Conservation (phyloP, 2,113 vertebrate genomes). For the Seriola aureovittata region DNA sequence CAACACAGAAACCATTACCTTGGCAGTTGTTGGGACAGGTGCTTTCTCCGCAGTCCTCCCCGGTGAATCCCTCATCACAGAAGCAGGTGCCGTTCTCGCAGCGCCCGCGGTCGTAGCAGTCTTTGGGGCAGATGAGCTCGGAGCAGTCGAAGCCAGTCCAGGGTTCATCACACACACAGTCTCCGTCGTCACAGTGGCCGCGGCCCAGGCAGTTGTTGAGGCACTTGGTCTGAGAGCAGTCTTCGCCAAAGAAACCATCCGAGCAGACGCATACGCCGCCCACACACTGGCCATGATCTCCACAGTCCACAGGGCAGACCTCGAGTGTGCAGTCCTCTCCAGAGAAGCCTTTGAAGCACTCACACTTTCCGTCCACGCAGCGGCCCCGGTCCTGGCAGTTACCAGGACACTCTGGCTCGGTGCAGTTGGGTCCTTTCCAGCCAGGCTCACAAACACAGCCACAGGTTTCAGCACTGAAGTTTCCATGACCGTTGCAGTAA, state of each 20-base stretch:
- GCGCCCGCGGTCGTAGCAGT: conserved; percentile 88
- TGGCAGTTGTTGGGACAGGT: conserved; percentile 86
- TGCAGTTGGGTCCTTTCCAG: conserved; percentile 90
- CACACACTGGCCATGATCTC: conserved; percentile 84
- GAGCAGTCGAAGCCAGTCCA: conserved; percentile 89
- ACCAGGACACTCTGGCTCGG: conserved; percentile 84
- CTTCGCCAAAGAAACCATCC: conserved; percentile 86
- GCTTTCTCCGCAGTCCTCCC: conserved; percentile 85
- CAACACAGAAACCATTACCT: conserved; percentile 84
- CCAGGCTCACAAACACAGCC: conserved; percentile 88
- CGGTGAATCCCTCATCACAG: conserved; percentile 88
- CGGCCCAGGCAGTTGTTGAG: conserved; percentile 85
- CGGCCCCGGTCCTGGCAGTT: conserved; percentile 91
- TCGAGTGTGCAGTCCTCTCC: conserved; percentile 87
- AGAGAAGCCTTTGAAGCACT: conserved; percentile 89
- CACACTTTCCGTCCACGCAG: conserved; percentile 89
- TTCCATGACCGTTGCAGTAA: conserved; percentile 91
- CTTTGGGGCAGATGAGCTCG: conserved; percentile 86
- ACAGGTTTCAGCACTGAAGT: conserved; percentile 89
- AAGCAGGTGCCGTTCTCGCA: conserved; percentile 87
- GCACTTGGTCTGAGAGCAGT: conserved; percentile 89
- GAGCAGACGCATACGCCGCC: conserved; percentile 86
- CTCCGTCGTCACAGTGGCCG: conserved; percentile 87
- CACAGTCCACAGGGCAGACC: conserved; percentile 85
- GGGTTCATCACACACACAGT: conserved; percentile 88